Base-by-base conservation (phyloP, 2,888 invertebrate species). In the Agrilus cyanescens region DNA sequence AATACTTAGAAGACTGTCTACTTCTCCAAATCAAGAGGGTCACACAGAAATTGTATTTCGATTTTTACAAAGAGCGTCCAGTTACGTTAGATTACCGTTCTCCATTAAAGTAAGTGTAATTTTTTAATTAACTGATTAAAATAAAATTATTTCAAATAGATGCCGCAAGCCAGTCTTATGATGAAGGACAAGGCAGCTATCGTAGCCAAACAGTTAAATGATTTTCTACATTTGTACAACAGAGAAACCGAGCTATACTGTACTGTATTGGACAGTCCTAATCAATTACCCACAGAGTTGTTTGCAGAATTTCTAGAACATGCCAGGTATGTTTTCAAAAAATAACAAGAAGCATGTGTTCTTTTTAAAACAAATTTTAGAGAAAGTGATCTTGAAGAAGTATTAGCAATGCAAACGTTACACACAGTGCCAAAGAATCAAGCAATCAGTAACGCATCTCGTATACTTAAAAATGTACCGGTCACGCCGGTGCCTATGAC, bases 101-200 rank as follows among this genome's bases (percentile, higher is more conserved):
- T 63, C 68, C 50, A 74, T 80, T 46, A 73, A 75, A 59, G 80
- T 78, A 58, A 55, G 40, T 43, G 12, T 41, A 14, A 25, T 40
- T 39, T 25, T 25, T 10, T 2, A 25, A 4, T 31, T 32, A 40
- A 40, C 10, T 2, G 2, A 36, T 16, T 14, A 36, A 36, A 16
- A 14, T 10, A 30, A 3, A 12, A 42, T 37, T 10, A 36, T 38
- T 40, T 45, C 46, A 40, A 61, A 59, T 37, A 84, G 83, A 72
- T 76, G 50, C 83, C 83, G 12, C 77, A 80, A 53, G 73, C 75
- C 44, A 80, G 82, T 66, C 72, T 86, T 60, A 74, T 80, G 54
- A 80, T 80, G 59, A 88, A 88, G 66, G 88, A 88, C 64, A 72
- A 83, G 16, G 82, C 86, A 46, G 88, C 88, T 2, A 79, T 88